Percentiles rank a stretch among this genome's conserved stretches.
phyloP scores from a whole-genome alignment of 2,888 invertebrate genomes.

The Dioctria linearis region DNA sequence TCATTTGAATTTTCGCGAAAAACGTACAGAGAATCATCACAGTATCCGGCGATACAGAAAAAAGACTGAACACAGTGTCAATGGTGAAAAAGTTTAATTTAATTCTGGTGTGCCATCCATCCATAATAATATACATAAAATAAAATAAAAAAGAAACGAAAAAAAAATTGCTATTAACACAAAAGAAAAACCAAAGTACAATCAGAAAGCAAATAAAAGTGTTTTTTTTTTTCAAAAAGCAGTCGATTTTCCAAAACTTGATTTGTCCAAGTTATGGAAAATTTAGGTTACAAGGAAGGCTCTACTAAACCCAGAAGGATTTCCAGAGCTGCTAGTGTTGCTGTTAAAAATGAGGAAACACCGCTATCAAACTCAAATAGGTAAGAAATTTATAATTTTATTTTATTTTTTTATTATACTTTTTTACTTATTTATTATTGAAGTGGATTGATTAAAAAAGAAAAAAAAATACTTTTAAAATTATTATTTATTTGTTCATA shows the following conservation, averaged over 20 bases:
- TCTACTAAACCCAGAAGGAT: constrained; percentile 70
- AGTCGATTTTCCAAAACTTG: constrained; percentile 20
- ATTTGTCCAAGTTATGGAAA: constrained; percentile 72
- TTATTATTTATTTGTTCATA: neutral
- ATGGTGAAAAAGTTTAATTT: constrained; percentile 38
- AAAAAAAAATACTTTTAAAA: neutral
- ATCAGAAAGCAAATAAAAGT: neutral
- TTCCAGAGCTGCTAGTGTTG: constrained; percentile 70
- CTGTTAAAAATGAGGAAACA: constrained; percentile 70
- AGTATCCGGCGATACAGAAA: constrained; percentile 27
- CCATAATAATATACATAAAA: neutral
- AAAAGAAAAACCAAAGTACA: neutral
- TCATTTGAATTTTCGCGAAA: constrained; percentile 18
- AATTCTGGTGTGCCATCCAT: constrained; percentile 14
- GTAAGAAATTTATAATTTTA: constrained; percentile 56
- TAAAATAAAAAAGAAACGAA: neutral
- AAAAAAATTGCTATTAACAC: neutral
- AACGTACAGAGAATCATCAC: neutral
- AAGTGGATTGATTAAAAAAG: neutral
- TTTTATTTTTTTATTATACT: constrained; percentile 13
- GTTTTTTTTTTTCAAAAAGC: neutral
- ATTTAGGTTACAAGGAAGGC: constrained; percentile 77
- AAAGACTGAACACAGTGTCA: constrained; percentile 15
- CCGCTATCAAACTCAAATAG: constrained; percentile 69
- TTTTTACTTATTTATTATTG: neutral